Evolutionary conservation across 2,888 invertebrate species (phyloP).

Genomic region (Linnaemya tessellans): DNA sequence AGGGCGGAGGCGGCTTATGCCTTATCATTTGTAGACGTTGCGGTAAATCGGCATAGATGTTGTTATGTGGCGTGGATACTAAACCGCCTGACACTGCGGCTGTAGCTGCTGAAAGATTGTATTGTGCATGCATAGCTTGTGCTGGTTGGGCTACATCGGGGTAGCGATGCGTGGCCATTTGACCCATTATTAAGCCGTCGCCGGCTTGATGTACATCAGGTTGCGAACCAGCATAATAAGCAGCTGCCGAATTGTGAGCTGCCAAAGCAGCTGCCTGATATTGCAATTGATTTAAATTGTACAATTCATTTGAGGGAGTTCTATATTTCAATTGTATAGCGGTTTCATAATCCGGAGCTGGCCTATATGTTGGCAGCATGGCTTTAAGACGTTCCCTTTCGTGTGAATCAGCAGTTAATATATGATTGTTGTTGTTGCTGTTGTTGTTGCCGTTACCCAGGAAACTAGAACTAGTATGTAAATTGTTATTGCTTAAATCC

Average conservation of each 20-base stretch:
- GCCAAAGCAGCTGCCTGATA: slow-evolving; percentile 75
- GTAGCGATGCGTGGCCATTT: slow-evolving; percentile 84
- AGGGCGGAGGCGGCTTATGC: slow-evolving; percentile 92
- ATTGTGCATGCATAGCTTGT: slow-evolving; percentile 79
- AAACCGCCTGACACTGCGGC: slow-evolving; percentile 62
- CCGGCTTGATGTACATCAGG: slow-evolving; percentile 88
- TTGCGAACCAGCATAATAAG: slow-evolving; percentile 85
- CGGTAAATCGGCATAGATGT: slow-evolving; percentile 80
- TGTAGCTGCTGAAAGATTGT: slow-evolving; percentile 75
- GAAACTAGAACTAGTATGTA: slow-evolving; percentile 78
- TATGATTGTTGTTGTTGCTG: slow-evolving; percentile 74
- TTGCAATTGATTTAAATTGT: slow-evolving; percentile 77
- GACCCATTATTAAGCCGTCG: slow-evolving; percentile 78
- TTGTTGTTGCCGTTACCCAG: slow-evolving; percentile 74
- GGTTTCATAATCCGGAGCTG: slow-evolving; percentile 97
- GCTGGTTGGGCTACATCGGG: slow-evolving; percentile 87
- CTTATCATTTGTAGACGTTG: slow-evolving; percentile 82
- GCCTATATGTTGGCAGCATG: slow-evolving; percentile 92
- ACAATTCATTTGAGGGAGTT: slow-evolving; percentile 84
- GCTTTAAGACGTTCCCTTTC: slow-evolving; percentile 86
- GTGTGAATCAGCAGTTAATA: slow-evolving; percentile 75
- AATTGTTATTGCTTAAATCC: slow-evolving; percentile 82
- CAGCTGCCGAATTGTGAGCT: slow-evolving; percentile 75
- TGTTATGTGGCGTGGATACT: slow-evolving; percentile 71
- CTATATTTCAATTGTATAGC: slow-evolving; percentile 94